Evolutionary conservation across 2,113 vertebrate genomes (phyloP).

Genomic region (Oryzias javanicus): DNA sequence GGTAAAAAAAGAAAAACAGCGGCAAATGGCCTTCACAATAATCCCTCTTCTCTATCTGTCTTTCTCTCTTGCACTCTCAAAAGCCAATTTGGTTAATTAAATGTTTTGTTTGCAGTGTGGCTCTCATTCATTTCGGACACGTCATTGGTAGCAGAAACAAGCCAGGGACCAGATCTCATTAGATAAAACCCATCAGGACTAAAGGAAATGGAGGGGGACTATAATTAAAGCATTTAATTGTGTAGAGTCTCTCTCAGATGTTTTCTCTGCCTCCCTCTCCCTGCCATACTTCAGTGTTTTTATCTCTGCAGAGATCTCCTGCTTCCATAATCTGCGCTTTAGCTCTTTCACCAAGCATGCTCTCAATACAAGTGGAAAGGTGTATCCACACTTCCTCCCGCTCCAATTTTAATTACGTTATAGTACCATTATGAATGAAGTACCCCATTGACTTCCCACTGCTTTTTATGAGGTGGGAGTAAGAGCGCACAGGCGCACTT

Average conservation of each 20-base stretch:
- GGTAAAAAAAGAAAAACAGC: slow-evolving; percentile 29
- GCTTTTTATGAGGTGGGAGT: slow-evolving; percentile 66
- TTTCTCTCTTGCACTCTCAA: slow-evolving; percentile 80
- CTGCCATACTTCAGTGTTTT: slow-evolving; percentile 43
- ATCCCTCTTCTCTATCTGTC: slow-evolving; percentile 79
- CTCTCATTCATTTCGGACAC: slow-evolving; percentile 99
- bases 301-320: slow-evolving; percentile 88
- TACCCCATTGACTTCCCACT: slow-evolving; percentile 73
- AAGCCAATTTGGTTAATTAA: slow-evolving; percentile 99
- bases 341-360: slow-evolving; percentile 67
- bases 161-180: slow-evolving; percentile 99
- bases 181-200: slow-evolving; percentile 99
- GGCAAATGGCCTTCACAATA: slow-evolving; percentile 81
- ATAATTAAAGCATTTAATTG: slow-evolving; percentile 99
- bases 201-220: slow-evolving; percentile 98
- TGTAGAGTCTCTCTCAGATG: slow-evolving; percentile 94
- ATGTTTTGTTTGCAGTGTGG: slow-evolving; percentile 99
- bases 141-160: slow-evolving; percentile 97
- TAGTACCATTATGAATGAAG: slow-evolving; percentile 70
- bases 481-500: slow-evolving; percentile 56
- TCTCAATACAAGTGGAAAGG: slow-evolving; percentile 81
- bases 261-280: slow-evolving; percentile 68
- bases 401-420: slow-evolving; percentile 76
- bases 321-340: slow-evolving; percentile 77
- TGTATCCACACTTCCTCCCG: slow-evolving; percentile 53